Percentiles rank a stretch among this genome's conserved stretches.
Conservation (phyloP, 2,797 vertebrate species). For the Salmo trutta region DNA sequence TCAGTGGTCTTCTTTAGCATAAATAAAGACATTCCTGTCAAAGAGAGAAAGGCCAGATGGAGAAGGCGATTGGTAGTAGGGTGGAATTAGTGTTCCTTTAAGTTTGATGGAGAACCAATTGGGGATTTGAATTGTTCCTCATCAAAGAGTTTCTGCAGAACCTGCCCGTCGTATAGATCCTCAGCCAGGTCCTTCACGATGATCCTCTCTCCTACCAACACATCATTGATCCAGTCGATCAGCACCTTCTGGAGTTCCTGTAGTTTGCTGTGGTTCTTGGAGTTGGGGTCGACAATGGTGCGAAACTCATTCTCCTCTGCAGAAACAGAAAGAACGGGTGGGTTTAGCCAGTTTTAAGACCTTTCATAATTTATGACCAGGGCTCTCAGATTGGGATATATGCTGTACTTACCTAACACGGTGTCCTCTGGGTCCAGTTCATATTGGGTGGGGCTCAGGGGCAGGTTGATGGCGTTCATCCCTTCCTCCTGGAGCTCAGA, state of each 20-base stretch:
- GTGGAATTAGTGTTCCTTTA: not conserved
- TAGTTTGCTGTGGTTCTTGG: constrained; percentile 90
- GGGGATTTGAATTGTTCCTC: constrained; percentile 49
- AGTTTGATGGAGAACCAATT: not conserved
- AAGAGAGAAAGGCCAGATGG: not conserved
- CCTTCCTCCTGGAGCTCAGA: constrained; percentile 99
- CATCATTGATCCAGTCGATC: constrained; percentile 99
- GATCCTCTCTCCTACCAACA: constrained; percentile 95
- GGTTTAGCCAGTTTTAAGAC: not conserved
- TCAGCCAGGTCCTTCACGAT: constrained; percentile 98
- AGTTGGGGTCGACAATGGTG: constrained; percentile 97
- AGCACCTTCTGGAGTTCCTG: constrained; percentile 92
- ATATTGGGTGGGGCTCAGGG: constrained; percentile 94
- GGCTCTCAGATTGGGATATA: not conserved
- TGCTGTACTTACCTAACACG: constrained; percentile 64
- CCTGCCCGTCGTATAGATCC: constrained; percentile 97
- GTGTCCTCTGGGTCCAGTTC: constrained; percentile 98
- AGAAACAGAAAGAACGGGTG: not conserved
- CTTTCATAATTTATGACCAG: not conserved
- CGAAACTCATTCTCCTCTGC: constrained; percentile 97
- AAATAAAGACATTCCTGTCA: not conserved
- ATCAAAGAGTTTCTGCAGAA: constrained; percentile 98
- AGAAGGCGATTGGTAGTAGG: not conserved
- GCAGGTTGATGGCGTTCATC: constrained; percentile 98
- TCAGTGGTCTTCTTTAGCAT: not conserved